Base-by-base conservation (phyloP, 2,113 vertebrate genomes). In the Epinephelus lanceolatus region DNA sequence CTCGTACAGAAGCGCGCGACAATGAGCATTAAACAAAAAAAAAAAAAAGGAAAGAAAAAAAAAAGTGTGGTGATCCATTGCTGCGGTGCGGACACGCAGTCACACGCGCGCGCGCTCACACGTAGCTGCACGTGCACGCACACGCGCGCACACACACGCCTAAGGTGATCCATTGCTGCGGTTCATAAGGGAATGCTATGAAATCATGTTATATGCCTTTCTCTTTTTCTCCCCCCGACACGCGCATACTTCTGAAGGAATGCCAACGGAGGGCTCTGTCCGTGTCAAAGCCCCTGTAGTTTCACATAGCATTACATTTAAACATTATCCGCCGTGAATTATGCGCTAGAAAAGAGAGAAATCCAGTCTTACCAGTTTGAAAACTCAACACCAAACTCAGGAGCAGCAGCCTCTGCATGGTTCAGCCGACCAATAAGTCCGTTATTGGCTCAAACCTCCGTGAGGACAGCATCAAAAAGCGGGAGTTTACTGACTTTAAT, bases 341-440 rank as follows among this genome's bases (percentile, higher is more conserved):
- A 2, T 12, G 59, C 14, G 65, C 15, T 19, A 10, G 40, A 23
- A 11, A 12, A 19, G 23, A 55, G 3, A 25, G n/a, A 79, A 68
- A 72, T 2, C 6, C 52, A 23, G 45, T 52, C 93, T 93, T 93
- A 95, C 94, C 95, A 86, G 90, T 90, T 88, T 93, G 94, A 77
- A 93, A 94, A 93, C 85, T 94, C 90, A 95, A 80, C 85, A 90
- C 67, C 93, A 95, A 93, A 94, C 92, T 94, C 90, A 95, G 91
- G 83, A 95, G 93, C 90, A 95, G 94, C 92, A 95, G 94, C 92
- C 87, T 90, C 92, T 92, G 94, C 95, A 96, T 96, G 95, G 92
- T 95, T 95, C 93, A 95, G 80, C 91, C 93, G 88, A 94, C 94
- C 94, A 89, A 76, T 83, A 91, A 93, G 92, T 91, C 93, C 94